Evolutionary conservation across 1,140 invertebrate species (phyloP).

Genomic region (Sinella curviseta): DNA sequence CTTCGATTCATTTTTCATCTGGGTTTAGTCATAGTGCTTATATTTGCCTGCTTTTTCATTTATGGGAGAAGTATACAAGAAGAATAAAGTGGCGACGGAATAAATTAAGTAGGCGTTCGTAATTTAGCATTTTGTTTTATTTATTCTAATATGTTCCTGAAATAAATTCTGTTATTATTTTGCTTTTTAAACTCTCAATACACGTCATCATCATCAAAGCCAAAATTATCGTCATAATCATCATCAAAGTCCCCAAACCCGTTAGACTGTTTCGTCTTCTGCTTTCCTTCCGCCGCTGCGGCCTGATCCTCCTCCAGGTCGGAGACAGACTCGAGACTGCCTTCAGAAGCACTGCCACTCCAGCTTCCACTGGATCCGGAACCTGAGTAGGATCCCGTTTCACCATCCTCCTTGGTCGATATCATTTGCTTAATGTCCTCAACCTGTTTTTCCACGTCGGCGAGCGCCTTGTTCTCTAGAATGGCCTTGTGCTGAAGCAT

Average conservation of each 20-base stretch:
- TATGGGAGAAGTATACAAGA: no score
- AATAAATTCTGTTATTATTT: no score
- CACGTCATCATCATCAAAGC: background rate
- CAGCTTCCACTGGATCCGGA: background rate
- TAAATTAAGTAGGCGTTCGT: no score
- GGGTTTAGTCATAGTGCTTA: background rate
- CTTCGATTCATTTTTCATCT: background rate
- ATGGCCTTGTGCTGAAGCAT: conserved; percentile 20
- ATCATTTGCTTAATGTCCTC: background rate
- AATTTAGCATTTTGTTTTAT: no score
- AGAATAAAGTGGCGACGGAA: no score
- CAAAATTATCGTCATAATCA: background rate
- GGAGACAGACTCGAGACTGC: background rate
- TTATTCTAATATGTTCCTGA: no score
- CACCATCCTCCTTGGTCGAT: background rate
- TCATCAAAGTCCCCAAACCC: background rate
- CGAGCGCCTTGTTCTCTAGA: background rate
- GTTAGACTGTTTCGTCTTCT: background rate
- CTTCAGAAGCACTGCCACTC: background rate
- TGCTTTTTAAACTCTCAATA: background rate
- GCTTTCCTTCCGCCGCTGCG: background rate
- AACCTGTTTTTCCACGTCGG: background rate
- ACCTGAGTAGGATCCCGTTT: background rate
- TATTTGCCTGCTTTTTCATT: background rate
- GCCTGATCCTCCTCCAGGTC: background rate